Evolutionary conservation across 2,797 vertebrate genomes (phyloP).

Genomic region (Gambelia wislizenii): DNA sequence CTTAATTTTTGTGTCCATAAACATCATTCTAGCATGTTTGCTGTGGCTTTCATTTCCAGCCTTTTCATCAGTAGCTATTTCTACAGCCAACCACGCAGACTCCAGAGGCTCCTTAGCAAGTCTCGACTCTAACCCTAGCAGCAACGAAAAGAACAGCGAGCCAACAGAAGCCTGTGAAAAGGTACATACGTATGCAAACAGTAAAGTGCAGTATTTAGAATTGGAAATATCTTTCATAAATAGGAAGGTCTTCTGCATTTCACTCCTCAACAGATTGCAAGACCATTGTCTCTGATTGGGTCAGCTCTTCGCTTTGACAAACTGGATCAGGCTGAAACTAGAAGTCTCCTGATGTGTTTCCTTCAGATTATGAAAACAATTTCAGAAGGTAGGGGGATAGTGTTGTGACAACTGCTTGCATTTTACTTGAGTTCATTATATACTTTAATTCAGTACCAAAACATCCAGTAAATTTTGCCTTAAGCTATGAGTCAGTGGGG

Average conservation of each 20-base stretch:
- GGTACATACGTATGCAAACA: slow-evolving; percentile 77
- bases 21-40: slow-evolving; percentile 77
- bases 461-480: slow-evolving; percentile 7
- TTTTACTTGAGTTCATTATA: background rate
- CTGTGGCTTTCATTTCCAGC: slow-evolving; percentile 86
- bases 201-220: background rate
- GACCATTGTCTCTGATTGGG: slow-evolving; percentile 95
- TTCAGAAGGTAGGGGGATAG: slow-evolving; percentile 87
- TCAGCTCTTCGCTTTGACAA: slow-evolving; percentile 97
- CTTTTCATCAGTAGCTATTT: slow-evolving; percentile 96
- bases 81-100: slow-evolving; percentile 93
- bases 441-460: background rate
- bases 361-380: slow-evolving; percentile 99
- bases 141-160: slow-evolving; percentile 94
- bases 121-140: slow-evolving; percentile 96
- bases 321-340: slow-evolving; percentile 96
- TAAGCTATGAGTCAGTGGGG: background rate
- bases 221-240: background rate
- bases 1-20: slow-evolving; percentile 68
- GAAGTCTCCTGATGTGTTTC: slow-evolving; percentile 96
- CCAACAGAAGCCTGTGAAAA: slow-evolving; percentile 96
- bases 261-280: slow-evolving; percentile 86
- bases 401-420: background rate
- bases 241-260: slow-evolving; percentile 38
- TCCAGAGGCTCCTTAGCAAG: slow-evolving; percentile 97